phyloP scores from a whole-genome alignment of 2,888 invertebrate species.

The Micropterix aruncella region DNA sequence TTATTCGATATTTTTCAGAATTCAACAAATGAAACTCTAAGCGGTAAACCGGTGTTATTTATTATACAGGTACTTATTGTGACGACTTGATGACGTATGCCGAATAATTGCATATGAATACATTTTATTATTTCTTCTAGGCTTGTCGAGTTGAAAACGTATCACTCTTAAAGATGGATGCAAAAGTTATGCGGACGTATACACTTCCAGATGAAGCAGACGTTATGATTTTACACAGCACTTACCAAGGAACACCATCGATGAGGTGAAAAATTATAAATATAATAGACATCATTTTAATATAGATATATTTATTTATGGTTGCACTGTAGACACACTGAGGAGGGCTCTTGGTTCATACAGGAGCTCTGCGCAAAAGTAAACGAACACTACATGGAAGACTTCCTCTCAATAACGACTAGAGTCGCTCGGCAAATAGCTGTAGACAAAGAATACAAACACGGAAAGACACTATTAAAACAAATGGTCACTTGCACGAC shows the following conservation, averaged over 20 bases:
- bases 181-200: neutral
- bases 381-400: neutral
- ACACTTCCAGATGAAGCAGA: neutral
- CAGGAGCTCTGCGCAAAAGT: neutral
- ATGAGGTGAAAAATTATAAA: too few species aligned
- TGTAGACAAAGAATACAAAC: neutral
- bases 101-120: too few species aligned
- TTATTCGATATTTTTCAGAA: neutral
- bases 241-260: neutral
- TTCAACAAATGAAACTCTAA: neutral
- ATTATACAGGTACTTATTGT: too few species aligned
- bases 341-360: neutral
- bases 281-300: too few species aligned
- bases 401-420: neutral
- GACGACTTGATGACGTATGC: too few species aligned
- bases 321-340: neutral
- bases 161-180: too few species aligned
- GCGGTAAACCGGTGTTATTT: neutral
- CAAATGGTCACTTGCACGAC: neutral
- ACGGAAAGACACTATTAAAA: neutral
- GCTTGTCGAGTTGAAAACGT: too few species aligned
- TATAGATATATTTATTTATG: too few species aligned
- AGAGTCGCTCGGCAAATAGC: neutral
- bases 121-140: too few species aligned
- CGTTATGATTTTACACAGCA: neutral